Base-by-base conservation (phyloP, 37 sponge, comb jelly and placozoan species). In the Mnemiopsis leidyi region DNA sequence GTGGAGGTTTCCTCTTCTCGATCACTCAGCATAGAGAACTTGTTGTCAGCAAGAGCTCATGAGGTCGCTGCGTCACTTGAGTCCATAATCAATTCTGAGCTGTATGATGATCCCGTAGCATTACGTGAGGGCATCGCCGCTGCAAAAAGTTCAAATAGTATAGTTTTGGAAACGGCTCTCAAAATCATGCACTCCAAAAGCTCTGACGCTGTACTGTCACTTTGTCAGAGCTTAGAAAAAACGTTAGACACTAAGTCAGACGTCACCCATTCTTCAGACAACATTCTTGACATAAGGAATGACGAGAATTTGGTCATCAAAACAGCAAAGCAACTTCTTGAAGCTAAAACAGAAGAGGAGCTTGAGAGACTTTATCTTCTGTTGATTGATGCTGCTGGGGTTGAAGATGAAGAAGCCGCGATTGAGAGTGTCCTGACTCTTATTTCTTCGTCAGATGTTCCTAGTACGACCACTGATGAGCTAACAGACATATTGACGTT, bases 111-210 rank as follows among this genome's bases (percentile, higher is more conserved):
- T 32, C 79, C 32, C 20, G 32, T 18, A 0, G 26, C 79, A 32
- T 77, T 77, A 0, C 18, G 30, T 18, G 48, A 32, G 61, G 90
- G 29, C 3, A 85, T 85, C 30, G 90, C 32, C 0, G 48, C 36
- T 85, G 90, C 36, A 0, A 85, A 85, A 28, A 85, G 90, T 26
- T 85, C 90, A 0, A 38, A 85, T 21, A 85, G 90, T 39, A n/a
- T 85, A 0, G 48, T 85, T 18, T 37, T 85, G 24, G 90, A 85
- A 26, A 85, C 90, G 25, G 90, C 90, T 23, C 26, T 85, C 1
- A 28, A 85, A 37, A 85, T 85, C 61, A 38, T 85, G 61, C 90
- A 85, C 48, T 85, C 90, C 0, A 85, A 85, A 18, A 85, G 90
- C 61, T 38, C 61, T 2, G 90, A 85, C 3, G 36, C 33, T 2